Conservation (phyloP, 1,140 invertebrate species). For the Trichonephila clavipes region DNA sequence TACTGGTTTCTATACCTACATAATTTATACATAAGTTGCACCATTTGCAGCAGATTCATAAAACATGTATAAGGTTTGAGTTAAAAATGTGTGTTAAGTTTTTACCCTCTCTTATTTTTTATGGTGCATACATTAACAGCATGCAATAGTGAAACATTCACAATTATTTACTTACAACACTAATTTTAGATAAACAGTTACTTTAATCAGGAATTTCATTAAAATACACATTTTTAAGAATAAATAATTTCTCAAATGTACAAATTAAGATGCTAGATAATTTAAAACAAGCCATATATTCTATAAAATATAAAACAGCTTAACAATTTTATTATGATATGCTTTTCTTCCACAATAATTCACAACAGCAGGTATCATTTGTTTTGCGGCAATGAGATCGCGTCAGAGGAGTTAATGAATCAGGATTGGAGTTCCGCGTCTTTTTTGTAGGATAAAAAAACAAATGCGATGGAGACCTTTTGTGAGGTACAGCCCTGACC, state of each 20-base stretch:
- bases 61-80: too few species aligned
- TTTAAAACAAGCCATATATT: slow-evolving; percentile 25
- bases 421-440: background rate
- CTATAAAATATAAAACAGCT: slow-evolving; percentile 42
- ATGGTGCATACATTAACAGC: slow-evolving; percentile 9
- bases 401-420: slow-evolving; percentile 44
- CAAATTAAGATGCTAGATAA: background rate
- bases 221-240: slow-evolving; percentile 5
- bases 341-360: slow-evolving; percentile 60
- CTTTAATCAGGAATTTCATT: background rate
- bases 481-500: background rate
- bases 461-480: background rate
- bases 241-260: background rate
- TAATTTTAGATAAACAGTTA: background rate
- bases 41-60: too few species aligned
- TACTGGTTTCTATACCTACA: too few species aligned
- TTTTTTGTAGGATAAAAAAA: background rate
- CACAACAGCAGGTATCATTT: slow-evolving; percentile 55
- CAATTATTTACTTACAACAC: background rate
- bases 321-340: slow-evolving; percentile 65
- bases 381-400: slow-evolving; percentile 55
- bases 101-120: background rate
- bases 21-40: too few species aligned
- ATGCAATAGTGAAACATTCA: background rate
- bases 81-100: too few species aligned